Conservation (phyloP, 2,797 vertebrate species). For the Tarsius wallacei region DNA sequence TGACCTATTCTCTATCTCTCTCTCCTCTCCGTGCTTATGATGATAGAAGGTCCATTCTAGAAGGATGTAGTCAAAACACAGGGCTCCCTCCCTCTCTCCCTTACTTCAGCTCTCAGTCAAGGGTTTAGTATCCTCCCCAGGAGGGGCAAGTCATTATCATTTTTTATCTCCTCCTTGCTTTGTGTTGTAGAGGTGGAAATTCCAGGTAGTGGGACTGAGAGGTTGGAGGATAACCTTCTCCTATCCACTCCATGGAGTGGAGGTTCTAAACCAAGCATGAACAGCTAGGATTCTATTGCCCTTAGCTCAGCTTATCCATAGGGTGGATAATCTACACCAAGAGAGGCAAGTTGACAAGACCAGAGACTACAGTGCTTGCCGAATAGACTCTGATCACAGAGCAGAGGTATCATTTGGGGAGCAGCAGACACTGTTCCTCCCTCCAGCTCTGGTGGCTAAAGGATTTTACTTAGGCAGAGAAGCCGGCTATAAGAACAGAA, state of each 20-base stretch:
- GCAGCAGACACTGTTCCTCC: background rate
- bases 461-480: background rate
- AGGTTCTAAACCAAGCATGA: background rate
- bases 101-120: background rate
- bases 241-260: background rate
- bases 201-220: background rate
- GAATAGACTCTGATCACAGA: background rate
- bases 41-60: background rate
- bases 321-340: background rate
- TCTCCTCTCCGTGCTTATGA: background rate
- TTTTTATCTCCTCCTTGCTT: background rate
- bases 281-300: background rate
- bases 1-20: background rate
- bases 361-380: background rate
- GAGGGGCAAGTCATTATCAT: background rate
- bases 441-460: background rate
- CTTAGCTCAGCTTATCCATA: background rate
- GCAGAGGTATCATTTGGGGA: background rate
- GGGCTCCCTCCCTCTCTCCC: accelerated
- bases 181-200: background rate
- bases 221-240: background rate
- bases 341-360: background rate
- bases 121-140: background rate
- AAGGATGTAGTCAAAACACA: background rate
- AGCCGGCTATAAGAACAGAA: background rate